Base-by-base conservation (phyloP, 92 coral and sea anemone species). In the Bergia puertoricense region DNA sequence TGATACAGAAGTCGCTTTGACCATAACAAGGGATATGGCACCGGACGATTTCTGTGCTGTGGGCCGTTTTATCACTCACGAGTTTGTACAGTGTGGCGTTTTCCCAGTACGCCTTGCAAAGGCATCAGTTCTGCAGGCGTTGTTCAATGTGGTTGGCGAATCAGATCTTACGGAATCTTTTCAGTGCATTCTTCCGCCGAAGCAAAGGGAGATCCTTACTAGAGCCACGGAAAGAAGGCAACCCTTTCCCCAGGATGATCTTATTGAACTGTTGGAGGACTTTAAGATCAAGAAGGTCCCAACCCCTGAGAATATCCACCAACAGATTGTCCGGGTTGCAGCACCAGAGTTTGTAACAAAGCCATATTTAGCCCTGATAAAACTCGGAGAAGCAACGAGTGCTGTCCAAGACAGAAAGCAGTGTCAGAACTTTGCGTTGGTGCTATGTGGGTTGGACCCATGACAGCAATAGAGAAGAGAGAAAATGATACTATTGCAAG, bases 371-470 rank as follows among this genome's bases (percentile, higher is more conserved):
- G 40, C 46, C 67, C 67, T 88, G 30, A 54, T 23, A 20, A 91
- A 91, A 65, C 54, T 91, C 62, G 23, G 86, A 69, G 89, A 88
- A 71, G 93, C 91, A 13, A 77, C 88, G 86, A 91, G 89, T 15
- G n/a, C n/a, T n/a, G n/a, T n/a, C n/a, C n/a, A n/a, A n/a, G n/a
- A n/a, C n/a, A n/a, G n/a, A n/a, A n/a, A n/a, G n/a, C n/a, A n/a
- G n/a, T n/a, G n/a, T n/a, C n/a, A n/a, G n/a, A n/a, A n/a, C n/a
- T n/a, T n/a, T n/a, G n/a, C n/a, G n/a, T n/a, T n/a, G n/a, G n/a
- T n/a, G n/a, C n/a, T n/a, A n/a, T n/a, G n/a, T n/a, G n/a, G n/a
- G n/a, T n/a, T n/a, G n/a, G n/a, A n/a, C n/a, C n/a, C n/a, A n/a
- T n/a, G n/a, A n/a, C n/a, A n/a, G n/a, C n/a, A n/a, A n/a, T n/a